Conservation (phyloP, 2,797 vertebrate species). For the Tympanoctomys barrerae region DNA sequence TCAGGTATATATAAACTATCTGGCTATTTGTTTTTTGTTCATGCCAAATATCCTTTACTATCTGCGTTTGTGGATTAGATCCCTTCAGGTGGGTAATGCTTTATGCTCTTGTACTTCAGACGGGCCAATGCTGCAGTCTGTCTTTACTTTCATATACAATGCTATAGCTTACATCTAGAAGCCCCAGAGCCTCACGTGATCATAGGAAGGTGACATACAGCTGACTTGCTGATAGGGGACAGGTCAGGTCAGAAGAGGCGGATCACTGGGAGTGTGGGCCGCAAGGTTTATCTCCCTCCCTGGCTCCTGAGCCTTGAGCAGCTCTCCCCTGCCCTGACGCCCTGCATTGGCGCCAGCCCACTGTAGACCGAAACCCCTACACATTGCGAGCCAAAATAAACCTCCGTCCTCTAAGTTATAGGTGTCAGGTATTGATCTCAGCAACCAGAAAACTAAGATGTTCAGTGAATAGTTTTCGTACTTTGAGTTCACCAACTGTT, state of each 20-base stretch:
- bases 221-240: not conserved
- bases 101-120: conserved; percentile 30
- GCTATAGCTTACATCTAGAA: not conserved
- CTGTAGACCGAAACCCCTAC: not conserved
- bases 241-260: not conserved
- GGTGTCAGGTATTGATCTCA: not conserved
- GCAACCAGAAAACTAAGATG: not conserved
- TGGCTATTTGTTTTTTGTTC: conserved; percentile 26
- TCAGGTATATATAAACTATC: not conserved
- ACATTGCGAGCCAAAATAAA: not conserved
- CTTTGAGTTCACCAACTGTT: not conserved
- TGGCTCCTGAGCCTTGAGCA: not conserved
- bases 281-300: not conserved
- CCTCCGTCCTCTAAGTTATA: not conserved
- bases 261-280: not conserved
- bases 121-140: not conserved
- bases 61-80: not conserved
- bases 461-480: not conserved
- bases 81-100: not conserved
- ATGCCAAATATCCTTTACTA: conserved; percentile 4
- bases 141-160: not conserved
- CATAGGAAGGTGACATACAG: not conserved
- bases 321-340: not conserved
- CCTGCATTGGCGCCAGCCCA: not conserved
- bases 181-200: not conserved